Percentiles rank a stretch among this genome's conserved stretches.
phyloP scores from a whole-genome alignment of 2,888 invertebrate genomes.

The Watsonalla cultraria region DNA sequence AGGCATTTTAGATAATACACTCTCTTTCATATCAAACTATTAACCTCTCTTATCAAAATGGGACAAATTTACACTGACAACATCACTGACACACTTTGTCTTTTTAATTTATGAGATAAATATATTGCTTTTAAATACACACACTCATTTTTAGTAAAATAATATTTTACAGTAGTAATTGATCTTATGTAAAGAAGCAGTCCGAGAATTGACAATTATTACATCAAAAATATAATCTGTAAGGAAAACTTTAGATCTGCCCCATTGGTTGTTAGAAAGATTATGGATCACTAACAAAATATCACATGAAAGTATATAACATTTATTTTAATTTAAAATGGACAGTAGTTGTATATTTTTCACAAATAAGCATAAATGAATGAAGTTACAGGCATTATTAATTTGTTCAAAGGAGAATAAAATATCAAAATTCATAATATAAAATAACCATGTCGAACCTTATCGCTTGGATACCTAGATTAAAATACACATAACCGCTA shows the following conservation, averaged over 20 bases:
- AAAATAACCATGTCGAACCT: no score
- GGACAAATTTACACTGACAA: conserved; percentile 64
- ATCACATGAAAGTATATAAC: no score
- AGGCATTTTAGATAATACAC: conserved; percentile 77
- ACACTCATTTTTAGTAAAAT: conserved; percentile 53
- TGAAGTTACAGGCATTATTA: no score
- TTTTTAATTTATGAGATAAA: conserved; percentile 49
- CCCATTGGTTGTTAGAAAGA: not conserved
- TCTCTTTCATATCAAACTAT: conserved; percentile 76
- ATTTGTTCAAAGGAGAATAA: no score
- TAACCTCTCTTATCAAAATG: conserved; percentile 66
- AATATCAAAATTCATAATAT: no score
- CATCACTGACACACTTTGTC: conserved; percentile 39
- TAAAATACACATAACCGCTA: no score
- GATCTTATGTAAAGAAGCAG: conserved; percentile 57
- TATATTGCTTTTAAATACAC: conserved; percentile 64
- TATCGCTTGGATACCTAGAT: no score
- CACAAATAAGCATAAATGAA: no score
- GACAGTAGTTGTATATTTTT: no score
- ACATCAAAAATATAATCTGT: conserved; percentile 7
- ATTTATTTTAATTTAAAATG: no score
- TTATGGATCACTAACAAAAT: no score
- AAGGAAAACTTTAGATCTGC: not conserved
- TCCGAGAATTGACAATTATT: conserved; percentile 64
- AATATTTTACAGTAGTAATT: conserved; percentile 59